Base-by-base conservation (phyloP, 2,113 vertebrate genomes). In the Gavialis gangeticus region DNA sequence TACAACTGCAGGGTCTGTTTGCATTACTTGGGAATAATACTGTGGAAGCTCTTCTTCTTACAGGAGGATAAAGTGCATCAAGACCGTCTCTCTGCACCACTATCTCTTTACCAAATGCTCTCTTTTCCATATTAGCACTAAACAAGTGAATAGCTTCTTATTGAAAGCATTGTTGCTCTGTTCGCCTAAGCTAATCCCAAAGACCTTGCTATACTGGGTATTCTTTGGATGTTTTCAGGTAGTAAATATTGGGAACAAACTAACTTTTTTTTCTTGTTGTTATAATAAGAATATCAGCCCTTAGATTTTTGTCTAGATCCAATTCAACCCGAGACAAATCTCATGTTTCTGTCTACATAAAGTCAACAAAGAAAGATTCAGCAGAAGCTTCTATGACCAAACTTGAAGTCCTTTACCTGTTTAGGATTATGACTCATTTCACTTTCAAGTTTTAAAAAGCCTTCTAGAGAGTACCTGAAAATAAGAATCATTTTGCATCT, bases 161-260 rank as follows among this genome's bases (percentile, higher is more conserved):
- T 60, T 30, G 94, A 91, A 46, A 67, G 4, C 11, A 57, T 34
- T 71, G 15, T 15, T 85, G 59, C 15, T 94, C 79, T 93, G 2
- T 57, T n/a, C 79, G 21, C 34, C 24, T 89, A 79, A 89, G 30
- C 73, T 81, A n/a, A 75, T 37, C 37, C 2, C 37, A 71, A 66
- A 92, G 27, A 13, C 4, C 19, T 79, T 90, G 76, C 69, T 88
- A 64, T 79, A 55, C 10, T 82, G 46, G 84, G 64, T 16, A 27
- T 77, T 88, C 92, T 64, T 10, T 82, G 46, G 84, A 69, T 16
- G 21, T 77, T 88, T 93, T 64, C 75, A 88, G 94, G 88, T 83
- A 17, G 4, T 78, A 89, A 91, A 34, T 77, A 77, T 2, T 82
- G 75, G 37, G 37, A 46, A 82, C 64, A 84, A 90, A 82, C 10